Conservation (phyloP, 2,797 vertebrate genomes). For the Pseudotriccus pelzelni region DNA sequence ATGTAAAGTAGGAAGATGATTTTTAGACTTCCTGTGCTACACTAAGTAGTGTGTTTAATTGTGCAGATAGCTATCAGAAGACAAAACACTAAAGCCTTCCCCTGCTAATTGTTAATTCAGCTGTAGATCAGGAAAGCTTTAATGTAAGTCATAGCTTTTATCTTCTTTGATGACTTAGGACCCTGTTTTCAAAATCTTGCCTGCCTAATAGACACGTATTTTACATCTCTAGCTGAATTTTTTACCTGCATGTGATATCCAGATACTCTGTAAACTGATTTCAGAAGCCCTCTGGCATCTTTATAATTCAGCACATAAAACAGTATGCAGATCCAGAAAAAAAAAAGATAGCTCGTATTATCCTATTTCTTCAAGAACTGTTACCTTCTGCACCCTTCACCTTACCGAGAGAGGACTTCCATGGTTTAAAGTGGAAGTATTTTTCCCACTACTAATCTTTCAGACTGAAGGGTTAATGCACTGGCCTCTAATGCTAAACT, state of each 20-base stretch:
- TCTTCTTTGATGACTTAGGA: constrained; percentile 58
- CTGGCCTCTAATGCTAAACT: not conserved
- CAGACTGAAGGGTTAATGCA: not conserved
- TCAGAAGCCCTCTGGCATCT: not conserved
- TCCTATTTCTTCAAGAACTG: not conserved
- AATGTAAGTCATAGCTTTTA: constrained; percentile 51
- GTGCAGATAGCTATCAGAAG: constrained; percentile 49
- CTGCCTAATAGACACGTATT: not conserved
- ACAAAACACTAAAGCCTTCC: constrained; percentile 30
- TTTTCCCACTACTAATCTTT: not conserved
- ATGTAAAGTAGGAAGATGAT: not conserved
- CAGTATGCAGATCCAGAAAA: not conserved
- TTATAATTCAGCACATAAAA: not conserved
- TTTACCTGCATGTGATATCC: not conserved
- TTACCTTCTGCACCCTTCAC: not conserved
- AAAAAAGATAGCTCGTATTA: not conserved
- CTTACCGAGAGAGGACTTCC: not conserved
- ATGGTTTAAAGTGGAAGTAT: not conserved
- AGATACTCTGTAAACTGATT: not conserved
- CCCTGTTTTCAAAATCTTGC: constrained; percentile 32
- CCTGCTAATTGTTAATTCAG: constrained; percentile 66
- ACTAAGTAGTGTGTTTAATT: constrained; percentile 35
- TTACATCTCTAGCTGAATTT: not conserved
- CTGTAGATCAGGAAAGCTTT: constrained; percentile 51
- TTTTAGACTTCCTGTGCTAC: constrained; percentile 14